Conservation (phyloP, 2,888 invertebrate species). For the Ochropacha duplaris region DNA sequence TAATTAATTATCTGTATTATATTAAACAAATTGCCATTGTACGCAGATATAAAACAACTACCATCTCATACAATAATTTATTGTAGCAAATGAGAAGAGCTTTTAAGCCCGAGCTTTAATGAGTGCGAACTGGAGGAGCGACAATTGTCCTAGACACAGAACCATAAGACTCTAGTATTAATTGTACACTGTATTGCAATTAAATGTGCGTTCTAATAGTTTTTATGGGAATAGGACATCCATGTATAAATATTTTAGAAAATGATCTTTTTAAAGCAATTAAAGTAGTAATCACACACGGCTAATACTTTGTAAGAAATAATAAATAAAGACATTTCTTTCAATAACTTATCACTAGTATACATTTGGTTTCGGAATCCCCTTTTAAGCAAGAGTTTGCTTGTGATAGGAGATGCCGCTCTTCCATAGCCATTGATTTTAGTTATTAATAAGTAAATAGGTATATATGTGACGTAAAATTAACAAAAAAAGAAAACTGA, state of each 20-base stretch:
- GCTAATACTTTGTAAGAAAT: too few relatives aligned
- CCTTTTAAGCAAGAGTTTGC: too few relatives aligned
- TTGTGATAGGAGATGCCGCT: too few relatives aligned
- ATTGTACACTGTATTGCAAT: neutral
- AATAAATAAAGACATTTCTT: too few relatives aligned
- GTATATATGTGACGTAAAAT: too few relatives aligned
- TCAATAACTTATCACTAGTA: too few relatives aligned
- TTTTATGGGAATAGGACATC: slow-evolving; percentile 20
- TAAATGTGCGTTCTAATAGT: neutral
- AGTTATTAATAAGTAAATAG: too few relatives aligned
- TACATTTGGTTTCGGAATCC: too few relatives aligned
- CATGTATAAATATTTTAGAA: slow-evolving; percentile 33
- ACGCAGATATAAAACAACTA: slow-evolving; percentile 2
- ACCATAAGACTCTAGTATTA: neutral
- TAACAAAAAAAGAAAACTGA: too few relatives aligned
- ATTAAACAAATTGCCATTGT: neutral
- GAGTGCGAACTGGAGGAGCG: neutral
- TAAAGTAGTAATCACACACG: too few relatives aligned
- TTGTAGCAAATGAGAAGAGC: slow-evolving; percentile 8
- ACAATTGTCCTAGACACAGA: neutral
- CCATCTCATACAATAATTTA: slow-evolving; percentile 41
- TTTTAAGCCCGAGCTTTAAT: neutral
- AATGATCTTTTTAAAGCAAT: neutral
- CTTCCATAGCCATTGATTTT: too few relatives aligned
- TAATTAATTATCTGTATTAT: too few relatives aligned